Percentiles rank a stretch among this genome's conserved stretches.
These are phyloP conservation scores for Coelopa frigida DNA, from an alignment of 1,140 invertebrate genomes.

Conservation along the genomic window DNA sequence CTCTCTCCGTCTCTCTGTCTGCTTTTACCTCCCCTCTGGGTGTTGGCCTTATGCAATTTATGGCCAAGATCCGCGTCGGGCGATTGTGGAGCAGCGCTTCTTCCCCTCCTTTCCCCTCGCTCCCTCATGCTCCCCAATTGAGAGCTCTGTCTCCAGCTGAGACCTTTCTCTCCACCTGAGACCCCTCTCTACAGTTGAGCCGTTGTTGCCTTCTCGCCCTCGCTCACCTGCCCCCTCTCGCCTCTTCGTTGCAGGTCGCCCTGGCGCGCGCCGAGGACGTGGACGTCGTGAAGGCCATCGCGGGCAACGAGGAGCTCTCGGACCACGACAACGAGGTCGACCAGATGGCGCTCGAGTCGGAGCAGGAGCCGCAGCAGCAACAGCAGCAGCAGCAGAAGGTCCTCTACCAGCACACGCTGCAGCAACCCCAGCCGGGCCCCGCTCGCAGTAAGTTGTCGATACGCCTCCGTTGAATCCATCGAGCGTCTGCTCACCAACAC, in stretches of 20 bases:
- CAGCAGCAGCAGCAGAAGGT: conserved; percentile 35
- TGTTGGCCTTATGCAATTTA: neutral
- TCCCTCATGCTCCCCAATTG: too few relatives aligned
- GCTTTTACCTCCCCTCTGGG: neutral
- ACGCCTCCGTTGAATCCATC: too few relatives aligned
- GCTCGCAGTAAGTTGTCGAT: conserved; percentile 30
- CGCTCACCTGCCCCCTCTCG: too few relatives aligned
- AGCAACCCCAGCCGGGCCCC: conserved; percentile 47
- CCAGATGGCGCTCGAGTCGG: conserved; percentile 60
- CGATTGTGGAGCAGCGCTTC: too few relatives aligned
- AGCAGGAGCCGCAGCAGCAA: conserved; percentile 51
- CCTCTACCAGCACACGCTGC: conserved; percentile 49
- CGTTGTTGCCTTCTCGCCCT: too few relatives aligned
- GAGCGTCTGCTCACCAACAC: too few relatives aligned
- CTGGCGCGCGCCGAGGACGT: too few relatives aligned
- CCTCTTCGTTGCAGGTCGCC: conserved; percentile 44
- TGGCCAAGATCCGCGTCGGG: too few relatives aligned
- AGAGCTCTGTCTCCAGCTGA: too few relatives aligned
- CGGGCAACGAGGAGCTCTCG: conserved; percentile 44
- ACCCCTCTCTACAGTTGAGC: too few relatives aligned
- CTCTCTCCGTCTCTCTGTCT: neutral
- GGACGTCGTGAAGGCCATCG: conserved; percentile 60
- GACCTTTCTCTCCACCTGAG: too few relatives aligned
- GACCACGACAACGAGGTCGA: conserved; percentile 55
- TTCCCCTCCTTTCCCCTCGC: too few relatives aligned